Conservation (phyloP, 1,140 invertebrate genomes). For the Daktulosphaira vitifoliae region DNA sequence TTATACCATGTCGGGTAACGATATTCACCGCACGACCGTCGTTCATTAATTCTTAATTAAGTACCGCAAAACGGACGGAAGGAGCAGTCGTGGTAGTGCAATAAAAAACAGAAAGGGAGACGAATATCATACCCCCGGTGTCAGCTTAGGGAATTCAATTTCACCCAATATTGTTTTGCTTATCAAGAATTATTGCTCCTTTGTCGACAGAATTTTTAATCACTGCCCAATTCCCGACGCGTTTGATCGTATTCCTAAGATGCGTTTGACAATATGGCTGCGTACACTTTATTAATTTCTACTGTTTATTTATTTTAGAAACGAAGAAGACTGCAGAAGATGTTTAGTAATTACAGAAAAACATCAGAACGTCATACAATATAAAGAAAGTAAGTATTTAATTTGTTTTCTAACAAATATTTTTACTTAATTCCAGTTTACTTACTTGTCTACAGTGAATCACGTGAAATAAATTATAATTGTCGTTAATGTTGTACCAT, state of each 20-base stretch:
- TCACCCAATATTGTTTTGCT: conserved; percentile 21
- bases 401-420: not conserved
- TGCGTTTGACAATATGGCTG: too few species aligned
- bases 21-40: not conserved
- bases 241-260: too few species aligned
- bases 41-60: conserved; percentile 27
- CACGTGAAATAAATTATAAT: too few species aligned
- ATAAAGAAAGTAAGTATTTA: conserved; percentile 86
- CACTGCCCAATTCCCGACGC: not conserved
- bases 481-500: too few species aligned
- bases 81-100: not conserved
- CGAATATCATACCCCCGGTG: not conserved
- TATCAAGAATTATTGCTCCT: conserved; percentile 18
- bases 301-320: conserved; percentile 39
- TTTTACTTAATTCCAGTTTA: not conserved
- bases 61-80: not conserved
- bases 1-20: not conserved
- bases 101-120: not conserved
- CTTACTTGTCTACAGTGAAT: too few species aligned
- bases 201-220: conserved; percentile 25
- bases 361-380: conserved; percentile 84
- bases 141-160: conserved; percentile 14
- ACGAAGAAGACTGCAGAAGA: conserved; percentile 59
- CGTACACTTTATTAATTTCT: too few species aligned
- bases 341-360: conserved; percentile 89